phyloP scores from a whole-genome alignment of 64 coral and sea anemone species.

The Montipora foliosa region DNA sequence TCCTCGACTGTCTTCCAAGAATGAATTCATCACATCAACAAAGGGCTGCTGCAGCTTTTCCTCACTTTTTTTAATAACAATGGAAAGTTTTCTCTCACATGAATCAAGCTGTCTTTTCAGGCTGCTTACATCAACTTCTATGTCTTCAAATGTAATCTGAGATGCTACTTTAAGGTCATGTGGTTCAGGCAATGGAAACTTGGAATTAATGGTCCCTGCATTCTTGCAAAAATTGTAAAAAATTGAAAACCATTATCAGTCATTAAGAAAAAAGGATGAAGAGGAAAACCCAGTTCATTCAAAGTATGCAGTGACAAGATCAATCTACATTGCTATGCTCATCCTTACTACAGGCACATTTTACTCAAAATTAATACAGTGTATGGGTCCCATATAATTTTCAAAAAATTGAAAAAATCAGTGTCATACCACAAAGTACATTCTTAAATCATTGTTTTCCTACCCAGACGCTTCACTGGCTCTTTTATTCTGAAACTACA shows the following conservation, averaged over 20 bases:
- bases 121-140: constrained; percentile 66
- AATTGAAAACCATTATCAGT: background rate
- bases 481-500: too few species aligned
- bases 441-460: too few species aligned
- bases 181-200: constrained; percentile 90
- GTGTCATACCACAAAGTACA: too few species aligned
- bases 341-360: too few species aligned
- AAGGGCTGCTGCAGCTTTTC: constrained; percentile 61
- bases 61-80: constrained; percentile 71
- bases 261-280: background rate
- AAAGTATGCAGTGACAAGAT: background rate
- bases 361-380: too few species aligned
- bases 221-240: constrained; percentile 48
- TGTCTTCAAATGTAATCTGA: constrained; percentile 89
- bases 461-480: too few species aligned
- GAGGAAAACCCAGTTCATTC: background rate
- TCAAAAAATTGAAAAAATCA: too few species aligned
- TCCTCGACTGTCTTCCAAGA: constrained; percentile 75
- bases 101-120: constrained; percentile 64
- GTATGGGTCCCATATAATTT: too few species aligned
- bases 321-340: background rate
- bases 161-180: constrained; percentile 82
- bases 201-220: constrained; percentile 84
- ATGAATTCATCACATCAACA: constrained; percentile 72
- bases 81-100: constrained; percentile 76